Evolutionary conservation across 2,888 invertebrate species (phyloP).

Genomic region (Cryptops parisi): DNA sequence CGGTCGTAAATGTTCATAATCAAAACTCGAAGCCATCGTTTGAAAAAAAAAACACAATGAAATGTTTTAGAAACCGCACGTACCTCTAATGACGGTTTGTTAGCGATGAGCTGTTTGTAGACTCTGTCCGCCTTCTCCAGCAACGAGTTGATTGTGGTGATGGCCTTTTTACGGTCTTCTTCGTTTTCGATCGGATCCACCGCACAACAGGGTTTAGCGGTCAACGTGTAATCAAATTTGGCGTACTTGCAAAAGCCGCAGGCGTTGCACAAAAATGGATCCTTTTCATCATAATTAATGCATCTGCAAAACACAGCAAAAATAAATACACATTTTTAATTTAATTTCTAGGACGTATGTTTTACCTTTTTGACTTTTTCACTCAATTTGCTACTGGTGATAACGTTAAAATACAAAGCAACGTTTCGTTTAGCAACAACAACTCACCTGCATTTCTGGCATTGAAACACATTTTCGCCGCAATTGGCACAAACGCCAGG

Average conservation of each 20-base stretch:
- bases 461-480: constrained; percentile 98
- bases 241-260: constrained; percentile 99
- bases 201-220: constrained; percentile 82
- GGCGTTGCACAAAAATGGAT: constrained; percentile 95
- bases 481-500: constrained; percentile 95
- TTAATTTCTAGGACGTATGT: no score
- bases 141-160: constrained; percentile 73
- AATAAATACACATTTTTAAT: background rate
- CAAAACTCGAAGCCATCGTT: background rate
- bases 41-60: background rate
- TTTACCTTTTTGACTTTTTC: no score
- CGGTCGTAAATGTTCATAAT: background rate
- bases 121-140: constrained; percentile 84
- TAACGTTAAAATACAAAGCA: background rate
- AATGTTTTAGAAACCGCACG: background rate
- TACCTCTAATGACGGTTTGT: constrained; percentile 40
- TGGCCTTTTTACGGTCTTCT: constrained; percentile 89
- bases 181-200: constrained; percentile 96
- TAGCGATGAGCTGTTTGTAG: constrained; percentile 75
- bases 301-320: constrained; percentile 43
- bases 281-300: constrained; percentile 97
- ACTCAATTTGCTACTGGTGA: no score
- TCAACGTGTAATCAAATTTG: constrained; percentile 90
- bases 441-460: constrained; percentile 80
- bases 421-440: background rate